phyloP scores from a whole-genome alignment of 2,888 invertebrate genomes.

The Aromia moschata region DNA sequence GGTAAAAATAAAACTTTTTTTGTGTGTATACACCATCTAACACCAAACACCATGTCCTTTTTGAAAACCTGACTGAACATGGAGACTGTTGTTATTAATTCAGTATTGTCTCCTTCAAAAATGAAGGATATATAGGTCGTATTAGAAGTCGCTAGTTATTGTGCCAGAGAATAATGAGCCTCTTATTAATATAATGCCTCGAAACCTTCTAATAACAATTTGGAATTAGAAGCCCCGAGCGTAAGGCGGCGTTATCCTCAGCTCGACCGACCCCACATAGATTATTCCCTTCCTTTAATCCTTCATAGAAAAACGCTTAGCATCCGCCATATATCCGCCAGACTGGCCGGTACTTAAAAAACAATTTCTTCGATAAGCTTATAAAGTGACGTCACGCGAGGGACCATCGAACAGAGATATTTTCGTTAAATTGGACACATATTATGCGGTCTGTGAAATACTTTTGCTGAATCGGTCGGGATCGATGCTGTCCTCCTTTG shows the following conservation, averaged over 20 bases:
- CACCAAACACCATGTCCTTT: too few species aligned
- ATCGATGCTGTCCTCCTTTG: conserved; percentile 16
- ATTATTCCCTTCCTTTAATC: conserved; percentile 3
- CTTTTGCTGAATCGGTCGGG: conserved; percentile 22
- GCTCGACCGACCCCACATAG: conserved; percentile 1
- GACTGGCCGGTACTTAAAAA: conserved; percentile 17
- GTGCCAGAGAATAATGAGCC: not conserved
- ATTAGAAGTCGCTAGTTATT: too few species aligned
- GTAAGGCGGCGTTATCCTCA: not conserved
- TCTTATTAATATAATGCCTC: not conserved
- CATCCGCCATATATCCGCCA: conserved; percentile 9
- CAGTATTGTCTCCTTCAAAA: too few species aligned
- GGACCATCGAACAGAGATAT: conserved; percentile 25
- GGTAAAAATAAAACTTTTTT: too few species aligned
- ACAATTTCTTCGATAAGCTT: conserved; percentile 20
- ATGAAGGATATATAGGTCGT: too few species aligned
- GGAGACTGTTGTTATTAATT: too few species aligned
- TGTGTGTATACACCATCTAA: too few species aligned
- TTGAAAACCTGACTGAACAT: too few species aligned
- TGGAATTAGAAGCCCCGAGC: conserved; percentile 5
- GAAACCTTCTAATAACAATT: conserved; percentile 5
- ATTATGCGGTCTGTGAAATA: conserved; percentile 28
- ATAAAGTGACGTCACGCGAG: conserved; percentile 17
- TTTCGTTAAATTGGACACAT: conserved; percentile 28
- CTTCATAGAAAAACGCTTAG: conserved; percentile 11